These are phyloP conservation scores for Acronicta leporina DNA, from an alignment of 2,888 invertebrate genomes.

Conservation along the genomic window DNA sequence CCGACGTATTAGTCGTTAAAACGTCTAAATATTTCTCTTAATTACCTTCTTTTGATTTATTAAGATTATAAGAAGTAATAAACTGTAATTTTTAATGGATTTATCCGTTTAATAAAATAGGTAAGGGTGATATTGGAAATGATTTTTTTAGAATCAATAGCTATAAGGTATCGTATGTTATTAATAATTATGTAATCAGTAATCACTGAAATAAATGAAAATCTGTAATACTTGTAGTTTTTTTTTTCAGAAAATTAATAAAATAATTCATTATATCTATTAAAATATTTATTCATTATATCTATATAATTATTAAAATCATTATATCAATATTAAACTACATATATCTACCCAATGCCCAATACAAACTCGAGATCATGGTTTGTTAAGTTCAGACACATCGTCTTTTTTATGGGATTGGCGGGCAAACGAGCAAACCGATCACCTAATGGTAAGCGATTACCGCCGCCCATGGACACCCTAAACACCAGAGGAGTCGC, in stretches of 20 bases:
- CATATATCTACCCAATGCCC: too few species aligned
- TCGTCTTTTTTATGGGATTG: too few species aligned
- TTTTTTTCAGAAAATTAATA: neutral
- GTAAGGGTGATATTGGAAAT: constrained; percentile 88
- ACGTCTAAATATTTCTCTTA: constrained; percentile 48
- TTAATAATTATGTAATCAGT: constrained; percentile 88
- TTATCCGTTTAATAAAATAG: constrained; percentile 86
- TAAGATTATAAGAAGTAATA: constrained; percentile 57
- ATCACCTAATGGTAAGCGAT: too few species aligned
- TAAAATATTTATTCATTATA: too few species aligned
- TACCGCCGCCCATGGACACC: too few species aligned
- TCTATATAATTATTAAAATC: too few species aligned
- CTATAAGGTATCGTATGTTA: constrained; percentile 87
- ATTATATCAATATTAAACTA: too few species aligned
- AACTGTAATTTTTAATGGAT: constrained; percentile 85
- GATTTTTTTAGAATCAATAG: constrained; percentile 89
- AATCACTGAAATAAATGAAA: constrained; percentile 88
- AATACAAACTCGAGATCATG: too few species aligned
- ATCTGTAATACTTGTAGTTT: constrained; percentile 71
- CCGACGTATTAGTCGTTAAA: constrained; percentile 57
- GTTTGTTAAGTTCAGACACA: too few species aligned
- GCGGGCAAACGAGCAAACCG: too few species aligned
- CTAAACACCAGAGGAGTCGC: too few species aligned
- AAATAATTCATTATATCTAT: too few species aligned
- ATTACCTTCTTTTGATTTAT: constrained; percentile 56